These are phyloP conservation scores for Therioaphis trifolii DNA, from an alignment of 2,888 invertebrate genomes.

Conservation along the genomic window DNA sequence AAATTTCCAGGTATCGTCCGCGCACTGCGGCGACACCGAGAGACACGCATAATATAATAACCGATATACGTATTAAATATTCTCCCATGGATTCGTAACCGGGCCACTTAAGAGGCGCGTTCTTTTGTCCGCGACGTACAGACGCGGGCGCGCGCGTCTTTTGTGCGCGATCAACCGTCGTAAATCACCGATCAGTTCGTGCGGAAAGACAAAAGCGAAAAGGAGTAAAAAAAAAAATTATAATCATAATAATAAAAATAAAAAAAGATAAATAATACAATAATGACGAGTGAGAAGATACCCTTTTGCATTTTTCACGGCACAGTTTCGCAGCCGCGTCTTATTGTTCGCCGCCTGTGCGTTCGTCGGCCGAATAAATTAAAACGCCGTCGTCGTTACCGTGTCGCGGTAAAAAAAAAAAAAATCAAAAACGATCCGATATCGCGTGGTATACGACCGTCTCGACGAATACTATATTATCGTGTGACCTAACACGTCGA, in stretches of 20 bases:
- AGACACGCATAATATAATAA: too few species aligned
- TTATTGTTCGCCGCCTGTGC: too few species aligned
- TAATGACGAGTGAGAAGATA: neutral
- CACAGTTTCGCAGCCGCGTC: neutral
- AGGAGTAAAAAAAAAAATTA: neutral
- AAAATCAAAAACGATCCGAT: too few species aligned
- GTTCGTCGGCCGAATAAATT: neutral
- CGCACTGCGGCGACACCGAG: too few species aligned
- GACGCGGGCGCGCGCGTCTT: too few species aligned
- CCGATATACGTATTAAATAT: too few species aligned
- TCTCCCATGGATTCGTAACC: conserved; percentile 58
- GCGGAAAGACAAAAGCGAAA: conserved; percentile 38
- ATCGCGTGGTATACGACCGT: too few species aligned
- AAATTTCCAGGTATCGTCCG: conserved; percentile 48
- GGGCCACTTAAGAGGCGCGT: conserved; percentile 55
- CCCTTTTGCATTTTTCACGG: conserved; percentile 27
- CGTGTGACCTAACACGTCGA: too few species aligned
- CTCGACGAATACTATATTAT: too few species aligned
- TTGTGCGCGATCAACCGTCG: conserved; percentile 54
- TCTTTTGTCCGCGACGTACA: conserved; percentile 39
- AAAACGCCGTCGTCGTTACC: neutral
- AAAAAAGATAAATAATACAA: too few species aligned
- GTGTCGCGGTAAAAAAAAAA: neutral
- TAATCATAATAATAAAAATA: too few species aligned
- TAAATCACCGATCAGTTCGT: conserved; percentile 58